These are phyloP conservation scores for Stenurella melanura DNA, from an alignment of 2,888 invertebrate genomes.

Conservation along the genomic window DNA sequence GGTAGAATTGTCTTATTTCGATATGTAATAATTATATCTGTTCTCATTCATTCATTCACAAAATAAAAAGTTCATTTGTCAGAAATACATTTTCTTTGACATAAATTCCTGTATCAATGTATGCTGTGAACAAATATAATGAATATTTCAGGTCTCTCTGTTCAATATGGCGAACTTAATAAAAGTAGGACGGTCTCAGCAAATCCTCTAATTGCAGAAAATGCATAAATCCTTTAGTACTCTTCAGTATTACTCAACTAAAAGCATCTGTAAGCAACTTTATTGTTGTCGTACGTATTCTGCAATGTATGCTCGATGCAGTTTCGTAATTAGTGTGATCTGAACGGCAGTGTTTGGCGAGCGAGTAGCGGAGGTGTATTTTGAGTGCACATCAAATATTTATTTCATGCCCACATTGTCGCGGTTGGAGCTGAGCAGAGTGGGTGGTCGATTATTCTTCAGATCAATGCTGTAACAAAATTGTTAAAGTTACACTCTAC, in stretches of 20 bases:
- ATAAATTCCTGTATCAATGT: too few species aligned
- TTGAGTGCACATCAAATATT: slow-evolving; percentile 29
- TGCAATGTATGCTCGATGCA: neutral
- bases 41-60: too few species aligned
- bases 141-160: too few species aligned
- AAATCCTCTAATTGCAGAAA: neutral
- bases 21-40: too few species aligned
- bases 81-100: too few species aligned
- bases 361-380: slow-evolving; percentile 11
- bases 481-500: neutral
- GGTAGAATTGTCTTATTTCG: too few species aligned
- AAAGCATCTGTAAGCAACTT: slow-evolving; percentile 10
- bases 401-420: slow-evolving; percentile 2
- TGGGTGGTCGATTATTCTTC: neutral
- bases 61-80: too few species aligned
- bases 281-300: neutral
- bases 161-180: too few species aligned
- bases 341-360: slow-evolving; percentile 1
- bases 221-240: neutral
- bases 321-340: slow-evolving; percentile 10
- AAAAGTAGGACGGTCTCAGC: neutral
- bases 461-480: neutral
- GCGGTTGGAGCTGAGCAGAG: neutral
- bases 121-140: too few species aligned
- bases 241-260: neutral